Evolutionary conservation across 2,888 invertebrate species (phyloP).

Genomic region (Clitarchus hookeri): DNA sequence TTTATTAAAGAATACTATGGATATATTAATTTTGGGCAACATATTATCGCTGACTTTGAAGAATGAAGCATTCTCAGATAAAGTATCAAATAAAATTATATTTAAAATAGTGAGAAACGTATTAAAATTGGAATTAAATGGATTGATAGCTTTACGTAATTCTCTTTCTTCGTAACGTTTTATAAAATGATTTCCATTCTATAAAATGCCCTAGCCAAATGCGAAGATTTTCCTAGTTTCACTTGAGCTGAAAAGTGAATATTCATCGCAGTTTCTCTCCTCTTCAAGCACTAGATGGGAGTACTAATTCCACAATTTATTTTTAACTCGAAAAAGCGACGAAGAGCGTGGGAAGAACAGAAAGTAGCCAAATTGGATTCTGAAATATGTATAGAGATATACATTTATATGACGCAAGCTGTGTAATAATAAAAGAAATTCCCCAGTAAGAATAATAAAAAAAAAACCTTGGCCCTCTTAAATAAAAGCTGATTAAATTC

Average conservation of each 20-base stretch:
- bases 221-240: background rate
- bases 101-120: no score
- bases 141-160: no score
- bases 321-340: slow-evolving; percentile 6
- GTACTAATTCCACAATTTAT: slow-evolving; percentile 10
- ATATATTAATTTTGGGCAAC: no score
- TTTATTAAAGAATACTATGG: no score
- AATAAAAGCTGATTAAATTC: slow-evolving; percentile 41
- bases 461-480: slow-evolving; percentile 26
- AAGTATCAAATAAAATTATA: no score
- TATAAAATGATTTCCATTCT: no score
- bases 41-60: no score
- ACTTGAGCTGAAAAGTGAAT: background rate
- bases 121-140: no score
- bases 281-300: background rate
- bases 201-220: no score
- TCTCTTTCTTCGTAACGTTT: no score
- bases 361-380: slow-evolving; percentile 9
- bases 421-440: slow-evolving; percentile 14
- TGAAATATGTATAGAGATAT: slow-evolving; percentile 14
- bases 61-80: no score
- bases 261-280: background rate
- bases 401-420: slow-evolving; percentile 14
- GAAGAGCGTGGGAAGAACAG: background rate
- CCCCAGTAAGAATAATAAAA: background rate